phyloP scores from a whole-genome alignment of 2,797 vertebrate species.

The Monodelphis domestica region DNA sequence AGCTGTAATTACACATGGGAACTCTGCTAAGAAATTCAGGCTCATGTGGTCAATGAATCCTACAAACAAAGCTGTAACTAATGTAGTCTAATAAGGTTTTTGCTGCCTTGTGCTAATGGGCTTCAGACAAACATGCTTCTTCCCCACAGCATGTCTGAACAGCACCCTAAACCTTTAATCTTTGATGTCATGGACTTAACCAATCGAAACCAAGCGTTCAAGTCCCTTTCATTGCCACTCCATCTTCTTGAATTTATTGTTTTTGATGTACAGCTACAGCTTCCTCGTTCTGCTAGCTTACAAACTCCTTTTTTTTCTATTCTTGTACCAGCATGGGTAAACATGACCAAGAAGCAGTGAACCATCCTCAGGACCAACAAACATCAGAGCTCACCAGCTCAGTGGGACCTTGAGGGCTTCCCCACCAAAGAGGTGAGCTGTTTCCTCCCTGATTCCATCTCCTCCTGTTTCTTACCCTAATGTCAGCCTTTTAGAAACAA shows the following conservation, averaged over 20 bases:
- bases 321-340: not conserved
- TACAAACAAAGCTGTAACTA: not conserved
- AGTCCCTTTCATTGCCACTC: not conserved
- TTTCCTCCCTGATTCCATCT: not conserved
- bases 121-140: not conserved
- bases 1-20: not conserved
- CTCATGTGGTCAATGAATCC: slow-evolving; percentile 37
- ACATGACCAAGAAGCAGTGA: not conserved
- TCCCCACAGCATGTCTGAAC: not conserved
- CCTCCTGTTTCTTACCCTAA: not conserved
- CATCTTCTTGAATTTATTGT: not conserved
- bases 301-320: not conserved
- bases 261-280: not conserved
- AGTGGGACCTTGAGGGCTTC: not conserved
- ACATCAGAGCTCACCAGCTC: not conserved
- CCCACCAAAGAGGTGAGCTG: not conserved
- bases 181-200: not conserved
- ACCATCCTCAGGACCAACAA: not conserved
- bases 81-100: not conserved
- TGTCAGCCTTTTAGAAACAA: not conserved
- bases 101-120: not conserved
- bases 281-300: not conserved
- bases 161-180: not conserved
- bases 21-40: slow-evolving; percentile 31
- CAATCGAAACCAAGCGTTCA: not conserved